Base-by-base conservation (phyloP, 2,797 vertebrate species). In the Gouania willdenowi region DNA sequence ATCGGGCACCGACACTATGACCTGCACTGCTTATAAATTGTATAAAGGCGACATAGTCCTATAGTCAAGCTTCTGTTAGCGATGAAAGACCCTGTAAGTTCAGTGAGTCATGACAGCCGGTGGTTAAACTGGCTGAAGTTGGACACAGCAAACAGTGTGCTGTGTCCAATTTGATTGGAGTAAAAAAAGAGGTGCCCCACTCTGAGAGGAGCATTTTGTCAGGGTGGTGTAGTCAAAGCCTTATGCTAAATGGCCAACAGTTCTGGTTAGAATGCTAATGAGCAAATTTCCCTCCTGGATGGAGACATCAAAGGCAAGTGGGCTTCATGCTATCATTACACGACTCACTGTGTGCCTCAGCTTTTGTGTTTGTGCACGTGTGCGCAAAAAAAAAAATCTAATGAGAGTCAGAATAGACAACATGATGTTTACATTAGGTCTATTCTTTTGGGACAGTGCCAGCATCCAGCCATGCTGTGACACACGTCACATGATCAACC, bases 231-330 rank as follows among this genome's bases (percentile, higher is more conserved):
- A 56, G 73, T 82, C 71, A 75, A 80, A 75, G 73, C 63, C 38
- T n/a, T 22, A 41, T 40, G 64, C 77, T 83, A 81, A 87, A 83
- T 58, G 66, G 62, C 55, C 69, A 59, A 61, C 19, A n/a, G 48
- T 71, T 79, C 70, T 71, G 79, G 71, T 77, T 69, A 53, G 78
- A 82, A 87, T 83, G 71, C 69, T 85, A 86, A 87, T 77, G 70
- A 84, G 77, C 39, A 57, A 47, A 73, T 76, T 71, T 59, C 56
- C 75, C 63, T 63, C 48, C 52, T 77, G 73, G 66, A 83, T 72
- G 57, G 64, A 79, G 64, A 86, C 81, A 82, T 87, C 79, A 86
- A 83, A 86, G 76, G 27, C 37, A 44, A 60, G 34, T 14, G 44
- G 50, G 52, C 64, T 68, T 62, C 63, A 44, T 44, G 55, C 33